A percentile compares a stretch with the other conserved stretches of the same genome.
These are phyloP conservation scores for Acrocyrtus sp. DNA, from an alignment of 2,888 invertebrate species.

Conservation along the genomic window DNA sequence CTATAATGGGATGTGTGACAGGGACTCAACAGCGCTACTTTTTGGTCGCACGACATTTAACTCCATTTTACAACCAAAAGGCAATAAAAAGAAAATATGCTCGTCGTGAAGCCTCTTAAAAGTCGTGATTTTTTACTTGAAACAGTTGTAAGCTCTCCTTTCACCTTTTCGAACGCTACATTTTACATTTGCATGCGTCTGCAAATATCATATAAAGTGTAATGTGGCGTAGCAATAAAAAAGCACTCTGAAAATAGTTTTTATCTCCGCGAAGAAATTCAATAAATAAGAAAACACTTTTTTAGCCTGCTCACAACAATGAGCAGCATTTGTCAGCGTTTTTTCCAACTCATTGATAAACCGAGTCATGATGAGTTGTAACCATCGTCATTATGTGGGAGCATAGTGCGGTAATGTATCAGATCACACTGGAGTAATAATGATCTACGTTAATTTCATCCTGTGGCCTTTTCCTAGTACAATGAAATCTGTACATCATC, in stretches of 20 bases:
- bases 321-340: background rate
- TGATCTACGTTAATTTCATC: background rate
- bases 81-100: slow-evolving; percentile 32
- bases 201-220: too few relatives aligned
- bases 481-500: background rate
- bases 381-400: too few relatives aligned
- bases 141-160: background rate
- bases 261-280: too few relatives aligned
- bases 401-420: background rate
- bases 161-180: too few relatives aligned
- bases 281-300: too few relatives aligned
- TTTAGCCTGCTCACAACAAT: too few relatives aligned
- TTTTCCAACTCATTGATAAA: background rate
- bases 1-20: too few relatives aligned
- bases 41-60: slow-evolving; percentile 63
- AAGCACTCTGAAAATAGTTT: too few relatives aligned
- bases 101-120: background rate
- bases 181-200: background rate
- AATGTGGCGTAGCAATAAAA: too few relatives aligned
- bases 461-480: background rate
- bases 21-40: too few relatives aligned
- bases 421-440: background rate
- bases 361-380: background rate
- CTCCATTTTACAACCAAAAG: slow-evolving; percentile 58
- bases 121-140: background rate